phyloP scores from a whole-genome alignment of 2,797 vertebrate genomes.

The Aldrovandia affinis region DNA sequence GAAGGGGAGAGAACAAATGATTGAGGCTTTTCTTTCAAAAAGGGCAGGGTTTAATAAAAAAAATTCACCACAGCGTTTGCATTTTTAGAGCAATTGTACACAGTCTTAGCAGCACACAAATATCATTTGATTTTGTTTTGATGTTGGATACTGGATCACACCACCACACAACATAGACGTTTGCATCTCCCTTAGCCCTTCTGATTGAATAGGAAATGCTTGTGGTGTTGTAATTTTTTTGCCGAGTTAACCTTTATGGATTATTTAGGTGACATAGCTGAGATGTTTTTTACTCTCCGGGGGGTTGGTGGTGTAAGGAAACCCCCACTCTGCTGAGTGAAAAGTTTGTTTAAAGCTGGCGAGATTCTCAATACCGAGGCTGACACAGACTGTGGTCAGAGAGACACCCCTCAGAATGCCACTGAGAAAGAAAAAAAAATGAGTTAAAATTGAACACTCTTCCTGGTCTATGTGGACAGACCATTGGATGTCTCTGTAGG shows the following conservation, averaged over 20 bases:
- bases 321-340: too few species aligned
- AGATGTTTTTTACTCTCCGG: not conserved
- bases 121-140: not conserved
- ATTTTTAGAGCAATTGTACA: slow-evolving; percentile 62
- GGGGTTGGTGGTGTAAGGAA: not conserved
- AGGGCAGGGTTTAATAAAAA: slow-evolving; percentile 75
- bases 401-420: not conserved
- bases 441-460: not conserved
- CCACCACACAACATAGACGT: not conserved
- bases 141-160: not conserved
- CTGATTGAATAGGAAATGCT: not conserved
- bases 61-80: slow-evolving; percentile 73
- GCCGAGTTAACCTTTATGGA: not conserved
- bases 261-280: not conserved
- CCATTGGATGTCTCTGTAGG: not conserved
- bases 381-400: not conserved
- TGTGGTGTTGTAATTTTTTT: not conserved
- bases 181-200: not conserved
- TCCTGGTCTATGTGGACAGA: not conserved
- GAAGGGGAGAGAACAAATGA: slow-evolving; percentile 31
- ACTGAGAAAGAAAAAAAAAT: not conserved
- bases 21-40: slow-evolving; percentile 2
- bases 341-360: not conserved
- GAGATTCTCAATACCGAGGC: not conserved
- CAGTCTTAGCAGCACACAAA: not conserved